Evolutionary conservation across 2,888 invertebrate species (phyloP).

Genomic region (Acanthosepion lycidas): DNA sequence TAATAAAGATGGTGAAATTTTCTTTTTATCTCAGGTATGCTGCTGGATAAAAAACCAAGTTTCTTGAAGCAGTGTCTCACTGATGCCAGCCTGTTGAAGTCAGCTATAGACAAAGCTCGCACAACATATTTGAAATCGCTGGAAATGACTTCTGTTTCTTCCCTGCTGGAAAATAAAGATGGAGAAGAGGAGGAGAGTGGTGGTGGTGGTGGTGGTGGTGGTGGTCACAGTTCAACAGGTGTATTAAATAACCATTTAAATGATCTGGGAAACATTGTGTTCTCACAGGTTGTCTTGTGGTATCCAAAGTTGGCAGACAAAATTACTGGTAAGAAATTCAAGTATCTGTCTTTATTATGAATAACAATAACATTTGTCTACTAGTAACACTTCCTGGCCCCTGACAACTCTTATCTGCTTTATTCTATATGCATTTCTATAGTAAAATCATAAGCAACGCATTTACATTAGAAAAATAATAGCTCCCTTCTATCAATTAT

Average conservation of each 20-base stretch:
- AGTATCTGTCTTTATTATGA: background rate
- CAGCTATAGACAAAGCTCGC: constrained; percentile 20
- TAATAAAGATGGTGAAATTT: background rate
- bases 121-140: background rate
- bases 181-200: background rate
- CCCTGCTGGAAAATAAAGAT: background rate
- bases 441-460: background rate
- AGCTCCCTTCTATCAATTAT: too few relatives aligned
- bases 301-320: constrained; percentile 39
- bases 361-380: too few relatives aligned
- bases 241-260: background rate
- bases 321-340: constrained; percentile 34
- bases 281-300: constrained; percentile 36
- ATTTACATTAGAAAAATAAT: too few relatives aligned
- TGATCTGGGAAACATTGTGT: background rate
- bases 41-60: background rate
- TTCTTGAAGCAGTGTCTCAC: constrained; percentile 36
- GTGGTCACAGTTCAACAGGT: background rate
- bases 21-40: constrained; percentile 25
- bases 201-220: background rate
- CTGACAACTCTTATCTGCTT: too few relatives aligned
- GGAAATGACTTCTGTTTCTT: background rate
- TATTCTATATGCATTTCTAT: background rate
- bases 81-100: background rate
- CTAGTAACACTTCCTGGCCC: too few relatives aligned